Percentiles rank a stretch among this genome's conserved stretches.
Conservation (phyloP, 2,113 vertebrate genomes). For the Gymnogyps californianus region DNA sequence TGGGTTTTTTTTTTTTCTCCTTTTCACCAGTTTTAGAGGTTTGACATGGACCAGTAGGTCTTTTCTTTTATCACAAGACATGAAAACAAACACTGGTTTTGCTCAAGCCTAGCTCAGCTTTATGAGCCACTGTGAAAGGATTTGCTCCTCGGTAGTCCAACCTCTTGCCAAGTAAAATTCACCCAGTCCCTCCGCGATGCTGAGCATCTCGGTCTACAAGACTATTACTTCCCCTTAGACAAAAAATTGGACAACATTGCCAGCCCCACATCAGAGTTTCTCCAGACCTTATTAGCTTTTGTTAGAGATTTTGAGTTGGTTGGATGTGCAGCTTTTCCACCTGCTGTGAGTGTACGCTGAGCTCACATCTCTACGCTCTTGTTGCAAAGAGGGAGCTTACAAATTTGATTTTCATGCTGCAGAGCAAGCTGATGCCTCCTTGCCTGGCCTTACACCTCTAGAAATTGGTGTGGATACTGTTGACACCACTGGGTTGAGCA, state of each 20-base stretch:
- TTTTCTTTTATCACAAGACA: background rate
- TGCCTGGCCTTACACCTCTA: background rate
- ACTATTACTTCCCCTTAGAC: background rate
- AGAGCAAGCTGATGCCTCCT: background rate
- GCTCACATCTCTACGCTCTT: background rate
- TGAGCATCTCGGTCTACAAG: background rate
- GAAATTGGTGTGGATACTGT: background rate
- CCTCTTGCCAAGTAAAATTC: background rate
- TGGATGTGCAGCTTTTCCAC: background rate
- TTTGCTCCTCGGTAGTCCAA: background rate
- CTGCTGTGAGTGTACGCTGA: background rate
- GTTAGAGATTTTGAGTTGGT: background rate
- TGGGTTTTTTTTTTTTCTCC: background rate
- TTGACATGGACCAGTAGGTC: background rate
- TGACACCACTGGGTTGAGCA: background rate
- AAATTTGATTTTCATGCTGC: background rate
- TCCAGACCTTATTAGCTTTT: background rate
- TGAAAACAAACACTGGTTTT: background rate
- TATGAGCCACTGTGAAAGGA: background rate
- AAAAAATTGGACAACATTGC: background rate
- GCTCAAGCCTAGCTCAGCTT: background rate
- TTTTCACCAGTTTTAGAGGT: background rate
- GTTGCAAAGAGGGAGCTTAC: background rate
- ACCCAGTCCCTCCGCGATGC: fast-evolving
- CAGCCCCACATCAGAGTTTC: background rate